A percentile compares a stretch with the other conserved stretches of the same genome.
Conservation (phyloP, 2,888 invertebrate genomes). For the Gerris lacustris region DNA sequence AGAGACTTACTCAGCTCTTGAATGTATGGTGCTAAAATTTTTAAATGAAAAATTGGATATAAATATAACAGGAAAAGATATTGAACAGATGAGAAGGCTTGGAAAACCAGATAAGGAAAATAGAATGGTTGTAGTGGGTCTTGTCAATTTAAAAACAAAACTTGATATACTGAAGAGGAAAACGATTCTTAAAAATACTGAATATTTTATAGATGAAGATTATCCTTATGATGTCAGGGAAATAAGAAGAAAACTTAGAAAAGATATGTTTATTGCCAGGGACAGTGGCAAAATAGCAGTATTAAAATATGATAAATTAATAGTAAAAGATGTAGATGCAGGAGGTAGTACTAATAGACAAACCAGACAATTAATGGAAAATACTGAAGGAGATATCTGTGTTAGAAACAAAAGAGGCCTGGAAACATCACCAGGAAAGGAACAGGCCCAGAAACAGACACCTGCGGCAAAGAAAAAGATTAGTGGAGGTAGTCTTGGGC, state of each 20-base stretch:
- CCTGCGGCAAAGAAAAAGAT: not conserved
- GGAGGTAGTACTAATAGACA: not conserved
- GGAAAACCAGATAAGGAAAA: not conserved
- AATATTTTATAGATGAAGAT: not conserved
- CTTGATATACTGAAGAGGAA: not conserved
- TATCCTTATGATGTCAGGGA: not conserved
- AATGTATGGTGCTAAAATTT: no score
- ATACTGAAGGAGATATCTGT: not conserved
- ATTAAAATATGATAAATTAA: not conserved
- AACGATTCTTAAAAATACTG: not conserved
- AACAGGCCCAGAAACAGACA: not conserved
- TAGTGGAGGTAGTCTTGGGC: not conserved
- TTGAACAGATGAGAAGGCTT: not conserved
- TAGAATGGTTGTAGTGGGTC: not conserved
- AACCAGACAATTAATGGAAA: not conserved
- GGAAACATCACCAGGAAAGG: not conserved
- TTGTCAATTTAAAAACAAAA: not conserved
- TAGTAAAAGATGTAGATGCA: not conserved
- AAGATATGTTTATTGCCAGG: not conserved
- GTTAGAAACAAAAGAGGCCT: not conserved
- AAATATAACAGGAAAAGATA: not conserved
- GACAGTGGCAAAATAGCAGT: not conserved
- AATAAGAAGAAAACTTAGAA: not conserved
- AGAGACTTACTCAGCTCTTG: not conserved
- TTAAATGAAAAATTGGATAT: not conserved